phyloP scores from a whole-genome alignment of 1,140 invertebrate genomes.

The Tetranychus cinnabarinus region DNA sequence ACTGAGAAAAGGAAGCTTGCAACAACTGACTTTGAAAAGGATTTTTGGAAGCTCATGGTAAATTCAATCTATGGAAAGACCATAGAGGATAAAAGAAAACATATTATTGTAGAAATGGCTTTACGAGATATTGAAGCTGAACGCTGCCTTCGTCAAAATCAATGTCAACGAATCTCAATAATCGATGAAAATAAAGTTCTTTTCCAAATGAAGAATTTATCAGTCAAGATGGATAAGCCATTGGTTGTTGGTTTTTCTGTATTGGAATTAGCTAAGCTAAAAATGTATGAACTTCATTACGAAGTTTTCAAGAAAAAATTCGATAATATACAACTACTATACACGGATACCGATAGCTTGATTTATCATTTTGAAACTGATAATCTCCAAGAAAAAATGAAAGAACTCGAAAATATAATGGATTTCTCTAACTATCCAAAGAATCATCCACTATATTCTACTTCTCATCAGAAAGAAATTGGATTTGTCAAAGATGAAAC shows the following conservation, averaged over 20 bases:
- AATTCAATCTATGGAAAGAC: conserved; percentile 26
- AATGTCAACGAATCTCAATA: too few species aligned
- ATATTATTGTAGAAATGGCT: conserved; percentile 12
- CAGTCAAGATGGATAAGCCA: too few species aligned
- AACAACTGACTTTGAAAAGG: conserved; percentile 16
- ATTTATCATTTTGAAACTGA: conserved; percentile 20
- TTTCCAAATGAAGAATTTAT: too few species aligned
- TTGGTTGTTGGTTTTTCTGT: too few species aligned
- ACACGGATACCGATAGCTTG: conserved; percentile 23
- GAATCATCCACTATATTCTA: neutral
- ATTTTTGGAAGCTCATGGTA: conserved; percentile 22
- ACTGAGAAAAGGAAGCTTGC: conserved; percentile 16
- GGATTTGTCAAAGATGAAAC: conserved; percentile 6
- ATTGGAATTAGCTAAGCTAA: too few species aligned
- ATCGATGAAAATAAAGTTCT: too few species aligned
- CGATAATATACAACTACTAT: conserved; percentile 9
- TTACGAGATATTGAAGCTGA: too few species aligned
- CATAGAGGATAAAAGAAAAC: conserved; percentile 26
- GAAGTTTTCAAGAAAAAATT: conserved; percentile 14
- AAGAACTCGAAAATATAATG: conserved; percentile 14
- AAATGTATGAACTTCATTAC: conserved; percentile 14
- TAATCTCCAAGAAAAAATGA: conserved; percentile 22
- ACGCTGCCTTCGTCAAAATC: too few species aligned
- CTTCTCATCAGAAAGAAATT: neutral
- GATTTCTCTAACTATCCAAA: conserved; percentile 4